These are phyloP conservation scores for Linnaemya tessellans DNA, from an alignment of 2,888 invertebrate species.

Conservation along the genomic window DNA sequence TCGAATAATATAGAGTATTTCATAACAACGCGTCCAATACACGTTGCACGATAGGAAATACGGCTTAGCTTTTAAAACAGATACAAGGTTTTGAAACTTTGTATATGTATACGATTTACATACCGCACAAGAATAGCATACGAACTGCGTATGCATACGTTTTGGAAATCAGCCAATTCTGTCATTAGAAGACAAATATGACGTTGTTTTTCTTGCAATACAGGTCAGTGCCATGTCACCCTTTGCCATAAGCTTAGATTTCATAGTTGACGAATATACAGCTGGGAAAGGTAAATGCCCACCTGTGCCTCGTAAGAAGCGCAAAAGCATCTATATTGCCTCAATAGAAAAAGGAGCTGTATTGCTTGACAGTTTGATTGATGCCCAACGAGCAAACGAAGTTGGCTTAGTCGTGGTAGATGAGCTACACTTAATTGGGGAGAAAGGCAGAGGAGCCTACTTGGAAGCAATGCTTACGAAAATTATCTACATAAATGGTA, in stretches of 20 bases:
- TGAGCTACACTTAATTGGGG: slow-evolving; percentile 96
- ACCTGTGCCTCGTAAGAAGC: slow-evolving; percentile 88
- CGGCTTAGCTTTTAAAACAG: too few species aligned
- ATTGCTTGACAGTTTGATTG: slow-evolving; percentile 93
- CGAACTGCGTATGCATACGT: too few species aligned
- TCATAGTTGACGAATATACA: slow-evolving; percentile 97
- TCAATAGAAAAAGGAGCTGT: slow-evolving; percentile 97
- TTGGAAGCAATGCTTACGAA: slow-evolving; percentile 94
- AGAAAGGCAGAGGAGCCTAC: slow-evolving; percentile 91
- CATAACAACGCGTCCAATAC: too few species aligned
- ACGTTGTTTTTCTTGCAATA: too few species aligned
- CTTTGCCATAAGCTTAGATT: slow-evolving; percentile 93
- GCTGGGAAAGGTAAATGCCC: slow-evolving; percentile 96
- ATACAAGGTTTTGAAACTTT: too few species aligned
- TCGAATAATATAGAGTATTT: too few species aligned
- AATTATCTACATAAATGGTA: slow-evolving; percentile 88
- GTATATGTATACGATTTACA: too few species aligned
- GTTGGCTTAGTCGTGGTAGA: slow-evolving; percentile 93
- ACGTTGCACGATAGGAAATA: too few species aligned
- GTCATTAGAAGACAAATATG: too few species aligned
- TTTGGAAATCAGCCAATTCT: too few species aligned
- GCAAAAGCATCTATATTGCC: slow-evolving; percentile 93
- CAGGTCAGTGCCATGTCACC: slow-evolving; percentile 86
- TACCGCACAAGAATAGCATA: too few species aligned
- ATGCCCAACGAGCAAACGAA: slow-evolving; percentile 88